Evolutionary conservation across 1,140 invertebrate genomes (phyloP).

Genomic region (Marisa cornuarietis): DNA sequence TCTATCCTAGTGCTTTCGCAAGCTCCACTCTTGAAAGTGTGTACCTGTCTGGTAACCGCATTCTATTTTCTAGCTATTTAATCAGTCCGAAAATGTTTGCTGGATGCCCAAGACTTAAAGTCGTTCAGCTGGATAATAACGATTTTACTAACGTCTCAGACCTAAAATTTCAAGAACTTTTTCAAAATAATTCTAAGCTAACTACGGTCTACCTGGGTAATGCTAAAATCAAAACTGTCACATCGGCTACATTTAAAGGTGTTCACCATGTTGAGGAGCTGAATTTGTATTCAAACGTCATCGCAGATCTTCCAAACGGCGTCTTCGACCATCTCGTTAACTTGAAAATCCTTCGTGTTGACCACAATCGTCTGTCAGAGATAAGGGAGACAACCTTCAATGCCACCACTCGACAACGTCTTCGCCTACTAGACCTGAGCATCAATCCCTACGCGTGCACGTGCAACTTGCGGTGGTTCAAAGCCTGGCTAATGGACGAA

Average conservation of each 20-base stretch:
- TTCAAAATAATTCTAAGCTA: background rate
- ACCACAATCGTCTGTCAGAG: background rate
- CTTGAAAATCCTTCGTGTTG: background rate
- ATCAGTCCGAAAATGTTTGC: background rate
- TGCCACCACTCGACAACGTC: background rate
- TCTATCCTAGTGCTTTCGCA: background rate
- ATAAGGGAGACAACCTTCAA: constrained; percentile 3
- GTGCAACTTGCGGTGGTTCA: constrained; percentile 23
- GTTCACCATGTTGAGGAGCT: background rate
- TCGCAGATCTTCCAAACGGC: background rate
- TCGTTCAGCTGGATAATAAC: background rate
- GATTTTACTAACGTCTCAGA: background rate
- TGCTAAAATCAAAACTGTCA: background rate
- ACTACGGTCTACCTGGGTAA: background rate
- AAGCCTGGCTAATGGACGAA: constrained; percentile 10
- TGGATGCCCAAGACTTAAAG: background rate
- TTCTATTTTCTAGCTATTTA: background rate
- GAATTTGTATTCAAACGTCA: background rate
- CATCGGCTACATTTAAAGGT: background rate
- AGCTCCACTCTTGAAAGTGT: background rate
- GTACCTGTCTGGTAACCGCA: background rate
- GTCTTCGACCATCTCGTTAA: constrained; percentile 4
- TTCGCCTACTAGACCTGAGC: background rate
- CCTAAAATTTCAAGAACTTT: background rate
- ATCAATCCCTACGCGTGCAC: constrained; percentile 16